Conservation (phyloP, 2,888 invertebrate species). For the Carterocephalus palaemon region DNA sequence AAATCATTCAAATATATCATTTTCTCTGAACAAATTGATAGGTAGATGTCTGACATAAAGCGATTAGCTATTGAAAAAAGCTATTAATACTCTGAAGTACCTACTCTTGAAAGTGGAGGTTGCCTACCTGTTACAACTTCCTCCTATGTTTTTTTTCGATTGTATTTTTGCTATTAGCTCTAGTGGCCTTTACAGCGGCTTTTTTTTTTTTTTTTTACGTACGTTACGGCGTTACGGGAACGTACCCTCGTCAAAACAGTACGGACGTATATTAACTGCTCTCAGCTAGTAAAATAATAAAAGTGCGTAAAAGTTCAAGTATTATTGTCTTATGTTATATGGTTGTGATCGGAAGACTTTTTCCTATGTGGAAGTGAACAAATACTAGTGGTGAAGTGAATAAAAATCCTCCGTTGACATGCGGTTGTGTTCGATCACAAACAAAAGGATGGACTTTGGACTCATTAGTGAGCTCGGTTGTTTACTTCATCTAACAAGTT, state of each 20-base stretch:
- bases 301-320: background rate
- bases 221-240: no score
- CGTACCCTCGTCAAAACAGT: no score
- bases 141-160: no score
- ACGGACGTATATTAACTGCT: no score
- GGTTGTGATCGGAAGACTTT: background rate
- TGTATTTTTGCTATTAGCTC: no score
- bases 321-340: background rate
- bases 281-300: background rate
- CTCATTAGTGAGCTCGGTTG: background rate
- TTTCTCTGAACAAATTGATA: slow-evolving; percentile 24
- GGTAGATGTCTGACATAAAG: slow-evolving; percentile 2
- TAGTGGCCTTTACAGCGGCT: no score
- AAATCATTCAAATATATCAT: slow-evolving; percentile 38
- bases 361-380: background rate
- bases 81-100: no score
- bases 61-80: no score
- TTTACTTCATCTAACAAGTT: background rate
- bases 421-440: background rate
- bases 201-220: no score
- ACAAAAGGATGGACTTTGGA: background rate
- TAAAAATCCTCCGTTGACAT: background rate
- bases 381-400: background rate
- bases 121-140: no score
- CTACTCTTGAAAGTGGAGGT: no score